These are phyloP conservation scores for Coelopa frigida DNA, from an alignment of 1,140 invertebrate genomes.

Conservation along the genomic window DNA sequence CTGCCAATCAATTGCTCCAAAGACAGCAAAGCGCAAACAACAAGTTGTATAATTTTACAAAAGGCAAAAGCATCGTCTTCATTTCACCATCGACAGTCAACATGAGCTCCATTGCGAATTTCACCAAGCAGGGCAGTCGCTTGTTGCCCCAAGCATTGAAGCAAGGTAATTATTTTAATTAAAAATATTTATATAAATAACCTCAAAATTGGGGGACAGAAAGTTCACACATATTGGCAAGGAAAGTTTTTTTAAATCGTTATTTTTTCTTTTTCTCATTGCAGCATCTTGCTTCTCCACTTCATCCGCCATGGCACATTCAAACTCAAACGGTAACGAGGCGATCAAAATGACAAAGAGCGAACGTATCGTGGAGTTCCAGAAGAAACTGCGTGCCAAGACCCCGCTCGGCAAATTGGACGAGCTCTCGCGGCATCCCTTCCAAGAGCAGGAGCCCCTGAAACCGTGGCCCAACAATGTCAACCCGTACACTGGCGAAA, in stretches of 20 bases:
- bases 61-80: no score
- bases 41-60: no score
- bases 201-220: no score
- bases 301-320: conserved; percentile 13
- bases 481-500: conserved; percentile 77
- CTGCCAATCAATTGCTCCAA: no score
- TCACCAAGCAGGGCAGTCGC: conserved; percentile 9
- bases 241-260: conserved; percentile 1
- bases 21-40: no score
- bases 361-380: conserved; percentile 48
- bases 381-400: conserved; percentile 56
- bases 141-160: conserved; percentile 7
- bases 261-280: conserved; percentile 4
- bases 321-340: no score
- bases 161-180: conserved; percentile 5
- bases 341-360: no score
- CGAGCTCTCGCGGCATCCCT: conserved; percentile 63
- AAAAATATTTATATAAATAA: no score
- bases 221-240: neutral
- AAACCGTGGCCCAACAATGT: conserved; percentile 77
- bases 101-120: conserved; percentile 14
- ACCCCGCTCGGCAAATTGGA: conserved; percentile 57
- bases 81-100: no score
- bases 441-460: conserved; percentile 78
- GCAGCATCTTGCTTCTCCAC: conserved; percentile 26